These are phyloP conservation scores for Paracyclopina nana DNA, from an alignment of 1,140 invertebrate species.

Conservation along the genomic window DNA sequence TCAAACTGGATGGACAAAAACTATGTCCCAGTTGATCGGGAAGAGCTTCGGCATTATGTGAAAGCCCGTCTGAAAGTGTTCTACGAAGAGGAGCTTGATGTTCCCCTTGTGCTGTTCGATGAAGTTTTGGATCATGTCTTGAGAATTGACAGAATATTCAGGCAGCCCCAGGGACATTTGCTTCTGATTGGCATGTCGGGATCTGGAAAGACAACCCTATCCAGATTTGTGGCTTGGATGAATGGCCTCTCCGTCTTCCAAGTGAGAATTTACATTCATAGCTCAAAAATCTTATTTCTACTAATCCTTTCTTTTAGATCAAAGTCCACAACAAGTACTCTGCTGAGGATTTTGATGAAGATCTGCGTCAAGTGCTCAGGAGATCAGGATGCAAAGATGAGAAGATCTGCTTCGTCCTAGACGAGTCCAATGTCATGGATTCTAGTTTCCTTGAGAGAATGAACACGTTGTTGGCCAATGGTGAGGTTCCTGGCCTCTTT, in stretches of 20 bases:
- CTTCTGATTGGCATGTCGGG: slow-evolving; percentile 92
- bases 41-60: slow-evolving; percentile 86
- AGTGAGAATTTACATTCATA: too few relatives aligned
- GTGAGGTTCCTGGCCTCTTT: slow-evolving; percentile 39
- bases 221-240: slow-evolving; percentile 98
- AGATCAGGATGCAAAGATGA: slow-evolving; percentile 92
- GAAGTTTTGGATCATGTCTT: slow-evolving; percentile 96
- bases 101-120: slow-evolving; percentile 91
- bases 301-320: too few relatives aligned
- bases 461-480: slow-evolving; percentile 96
- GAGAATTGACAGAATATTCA: slow-evolving; percentile 93
- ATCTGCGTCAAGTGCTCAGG: slow-evolving; percentile 74
- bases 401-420: slow-evolving; percentile 96
- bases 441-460: slow-evolving; percentile 96
- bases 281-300: too few relatives aligned
- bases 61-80: slow-evolving; percentile 94
- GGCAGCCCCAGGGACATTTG: slow-evolving; percentile 93
- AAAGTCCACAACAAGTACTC: slow-evolving; percentile 98
- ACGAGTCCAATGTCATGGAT: slow-evolving; percentile 97
- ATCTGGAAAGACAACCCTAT: slow-evolving; percentile 94
- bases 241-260: slow-evolving; percentile 97
- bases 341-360: slow-evolving; percentile 95
- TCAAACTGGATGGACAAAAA: slow-evolving; percentile 98
- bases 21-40: slow-evolving; percentile 85
- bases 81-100: slow-evolving; percentile 98